Base-by-base conservation (phyloP, 2,888 invertebrate species). In the Balanococcus diminutus region DNA sequence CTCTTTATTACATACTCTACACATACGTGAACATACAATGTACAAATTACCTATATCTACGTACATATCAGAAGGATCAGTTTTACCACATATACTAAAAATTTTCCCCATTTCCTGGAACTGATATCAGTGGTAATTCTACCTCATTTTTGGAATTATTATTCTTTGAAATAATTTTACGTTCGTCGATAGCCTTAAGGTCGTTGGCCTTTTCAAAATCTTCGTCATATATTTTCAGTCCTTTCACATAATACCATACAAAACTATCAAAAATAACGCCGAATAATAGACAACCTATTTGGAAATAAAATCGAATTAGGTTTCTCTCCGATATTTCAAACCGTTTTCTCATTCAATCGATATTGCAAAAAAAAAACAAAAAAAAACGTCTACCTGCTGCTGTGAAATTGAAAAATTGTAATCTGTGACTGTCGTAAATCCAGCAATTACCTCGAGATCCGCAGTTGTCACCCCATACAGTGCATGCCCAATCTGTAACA, bases 381-480 rank as follows among this genome's bases (percentile, higher is more conserved):
- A n/a, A n/a, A n/a, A n/a, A 3, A 11, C 28, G 87, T 88, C 88
- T 83, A 89, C 89, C 87, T 36, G 89, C 88, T 22, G 89, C 88
- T 8, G 89, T 88, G 3, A 89, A 88, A 87, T 90, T 90, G 28
- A 90, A 87, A n/a, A 88, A 88, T 14, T 90, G 88, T 84, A 91
- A 88, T 16, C 88, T 88, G 46, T 88, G 87, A 11, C 89, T 89
- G 87, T 90, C 89, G 87, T 91, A 91, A 0, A 91, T 87, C 90
- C 91, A 91, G 87, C 91, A 91, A 83, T 90, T 90, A 1, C 90
- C 90, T 5, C 87, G 88, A 25, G 87, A 84, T 1, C 89, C 90
- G 87, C 91, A 91, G 0, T 88, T 89, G 31, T 89, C 88, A 75
- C 90, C 90, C 91, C 91, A 91, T 1, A 91, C 89, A 16, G 89